Conservation (phyloP, 1,140 invertebrate genomes). For the Dendroctonus ponderosae region DNA sequence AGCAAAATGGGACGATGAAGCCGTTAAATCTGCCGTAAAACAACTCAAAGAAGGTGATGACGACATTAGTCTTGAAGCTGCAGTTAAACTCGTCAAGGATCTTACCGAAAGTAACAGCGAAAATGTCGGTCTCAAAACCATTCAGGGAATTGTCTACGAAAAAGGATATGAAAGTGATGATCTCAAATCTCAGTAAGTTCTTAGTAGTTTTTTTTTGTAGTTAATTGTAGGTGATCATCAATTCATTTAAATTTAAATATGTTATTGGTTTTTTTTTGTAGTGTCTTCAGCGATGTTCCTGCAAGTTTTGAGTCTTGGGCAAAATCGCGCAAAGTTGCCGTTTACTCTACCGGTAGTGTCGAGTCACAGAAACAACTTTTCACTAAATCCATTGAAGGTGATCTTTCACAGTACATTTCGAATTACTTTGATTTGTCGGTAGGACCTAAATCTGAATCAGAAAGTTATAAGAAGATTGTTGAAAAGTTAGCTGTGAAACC, state of each 20-base stretch:
- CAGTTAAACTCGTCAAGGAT: slow-evolving; percentile 70
- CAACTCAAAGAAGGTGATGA: slow-evolving; percentile 46
- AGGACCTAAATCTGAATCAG: slow-evolving; percentile 71
- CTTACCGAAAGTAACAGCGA: slow-evolving; percentile 78
- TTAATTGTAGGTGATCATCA: not conserved
- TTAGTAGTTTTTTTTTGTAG: slow-evolving; percentile 4
- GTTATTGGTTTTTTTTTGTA: slow-evolving; percentile 3
- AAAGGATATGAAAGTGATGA: slow-evolving; percentile 75
- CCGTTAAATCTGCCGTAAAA: slow-evolving; percentile 66
- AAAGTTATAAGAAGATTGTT: slow-evolving; percentile 75
- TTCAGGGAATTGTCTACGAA: slow-evolving; percentile 88
- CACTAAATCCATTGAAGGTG: slow-evolving; percentile 70
- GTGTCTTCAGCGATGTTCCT: slow-evolving; percentile 43
- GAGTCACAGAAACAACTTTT: slow-evolving; percentile 90
- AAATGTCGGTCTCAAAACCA: slow-evolving; percentile 74
- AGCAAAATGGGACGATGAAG: slow-evolving; percentile 65
- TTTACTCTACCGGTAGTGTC: slow-evolving; percentile 91
- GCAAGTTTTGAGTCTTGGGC: slow-evolving; percentile 71
- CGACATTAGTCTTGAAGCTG: slow-evolving; percentile 59
- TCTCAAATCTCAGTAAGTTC: slow-evolving; percentile 85
- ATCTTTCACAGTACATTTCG: slow-evolving; percentile 72
- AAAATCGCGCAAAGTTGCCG: slow-evolving; percentile 70
- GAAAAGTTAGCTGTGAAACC: slow-evolving; percentile 62
- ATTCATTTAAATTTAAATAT: not conserved
- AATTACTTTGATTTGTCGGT: slow-evolving; percentile 83